Conservation (phyloP, 2,888 invertebrate species). For the Synanthedon formicaeformis region DNA sequence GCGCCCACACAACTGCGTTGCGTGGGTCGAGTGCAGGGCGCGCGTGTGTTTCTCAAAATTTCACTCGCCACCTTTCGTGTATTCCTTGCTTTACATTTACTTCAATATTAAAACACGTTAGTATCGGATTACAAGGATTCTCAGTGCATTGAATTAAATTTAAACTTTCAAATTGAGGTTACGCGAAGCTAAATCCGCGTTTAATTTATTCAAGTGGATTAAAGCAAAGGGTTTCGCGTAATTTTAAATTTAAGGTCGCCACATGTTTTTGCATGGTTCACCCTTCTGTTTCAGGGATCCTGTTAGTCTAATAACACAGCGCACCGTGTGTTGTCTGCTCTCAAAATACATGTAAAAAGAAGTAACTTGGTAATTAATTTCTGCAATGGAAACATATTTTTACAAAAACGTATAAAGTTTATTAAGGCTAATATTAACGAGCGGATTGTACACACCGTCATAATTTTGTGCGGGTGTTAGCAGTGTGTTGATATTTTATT, state of each 20-base stretch:
- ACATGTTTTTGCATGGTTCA: conserved; percentile 44
- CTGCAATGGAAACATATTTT: conserved; percentile 38
- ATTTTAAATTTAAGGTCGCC: conserved; percentile 45
- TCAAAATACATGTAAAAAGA: conserved; percentile 29
- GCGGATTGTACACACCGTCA: conserved; percentile 27
- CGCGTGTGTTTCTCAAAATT: conserved; percentile 34
- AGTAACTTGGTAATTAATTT: conserved; percentile 53
- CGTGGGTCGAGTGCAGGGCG: conserved; percentile 26
- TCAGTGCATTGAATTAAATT: conserved; percentile 11
- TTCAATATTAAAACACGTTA: conserved; percentile 22
- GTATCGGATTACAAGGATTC: conserved; percentile 28
- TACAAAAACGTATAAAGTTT: conserved; percentile 45
- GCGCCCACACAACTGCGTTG: conserved; percentile 33
- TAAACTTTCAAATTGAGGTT: conserved; percentile 20
- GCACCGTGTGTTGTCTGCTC: conserved; percentile 16
- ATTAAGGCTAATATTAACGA: conserved; percentile 56
- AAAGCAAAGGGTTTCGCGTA: conserved; percentile 31
- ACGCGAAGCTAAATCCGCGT: conserved; percentile 13
- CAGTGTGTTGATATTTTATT: conserved; percentile 62
- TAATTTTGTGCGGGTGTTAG: conserved; percentile 43
- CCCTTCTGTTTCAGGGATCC: conserved; percentile 33
- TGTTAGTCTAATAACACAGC: conserved; percentile 41
- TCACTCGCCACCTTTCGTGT: conserved; percentile 32
- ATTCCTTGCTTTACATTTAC: conserved; percentile 25
- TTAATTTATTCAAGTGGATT: conserved; percentile 38